Percentiles rank a stretch among this genome's conserved stretches.
Conservation (phyloP, 2,113 vertebrate species). For the Ovibos moschatus region DNA sequence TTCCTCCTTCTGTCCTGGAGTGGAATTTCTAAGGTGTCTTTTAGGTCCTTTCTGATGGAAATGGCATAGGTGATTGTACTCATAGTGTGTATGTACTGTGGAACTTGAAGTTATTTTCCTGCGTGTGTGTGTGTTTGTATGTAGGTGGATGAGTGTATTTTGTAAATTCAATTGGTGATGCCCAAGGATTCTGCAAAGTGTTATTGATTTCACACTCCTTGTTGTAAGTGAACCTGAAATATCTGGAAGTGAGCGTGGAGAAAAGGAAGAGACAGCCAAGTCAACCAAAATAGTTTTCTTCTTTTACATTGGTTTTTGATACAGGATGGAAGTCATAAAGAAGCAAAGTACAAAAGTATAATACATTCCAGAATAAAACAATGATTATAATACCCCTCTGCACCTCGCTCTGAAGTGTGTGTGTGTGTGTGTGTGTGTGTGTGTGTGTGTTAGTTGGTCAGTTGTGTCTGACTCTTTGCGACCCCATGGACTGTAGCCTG, state of each 20-base stretch:
- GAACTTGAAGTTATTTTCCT: background rate
- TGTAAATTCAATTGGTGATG: fast-evolving
- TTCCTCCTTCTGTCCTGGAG: background rate
- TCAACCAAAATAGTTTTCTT: slow-evolving; percentile 20
- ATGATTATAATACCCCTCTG: background rate
- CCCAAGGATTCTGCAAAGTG: background rate
- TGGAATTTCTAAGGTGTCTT: background rate
- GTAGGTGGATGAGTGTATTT: background rate
- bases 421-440: too few species aligned
- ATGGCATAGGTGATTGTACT: background rate
- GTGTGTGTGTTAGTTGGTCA: background rate
- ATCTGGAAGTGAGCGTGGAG: background rate
- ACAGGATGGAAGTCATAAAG: background rate
- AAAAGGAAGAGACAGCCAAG: slow-evolving; percentile 16
- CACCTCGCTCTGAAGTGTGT: background rate
- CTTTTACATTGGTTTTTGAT: slow-evolving; percentile 47
- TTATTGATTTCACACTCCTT: background rate
- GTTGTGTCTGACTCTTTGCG: background rate
- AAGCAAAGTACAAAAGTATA: background rate
- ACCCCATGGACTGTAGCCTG: background rate
- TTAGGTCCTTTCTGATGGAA: background rate
- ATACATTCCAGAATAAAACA: background rate
- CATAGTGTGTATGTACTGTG: background rate
- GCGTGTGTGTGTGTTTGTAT: background rate
- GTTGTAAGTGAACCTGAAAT: background rate